Evolutionary conservation across 2,888 invertebrate genomes (phyloP).

Genomic region (Dryococelus australis): DNA sequence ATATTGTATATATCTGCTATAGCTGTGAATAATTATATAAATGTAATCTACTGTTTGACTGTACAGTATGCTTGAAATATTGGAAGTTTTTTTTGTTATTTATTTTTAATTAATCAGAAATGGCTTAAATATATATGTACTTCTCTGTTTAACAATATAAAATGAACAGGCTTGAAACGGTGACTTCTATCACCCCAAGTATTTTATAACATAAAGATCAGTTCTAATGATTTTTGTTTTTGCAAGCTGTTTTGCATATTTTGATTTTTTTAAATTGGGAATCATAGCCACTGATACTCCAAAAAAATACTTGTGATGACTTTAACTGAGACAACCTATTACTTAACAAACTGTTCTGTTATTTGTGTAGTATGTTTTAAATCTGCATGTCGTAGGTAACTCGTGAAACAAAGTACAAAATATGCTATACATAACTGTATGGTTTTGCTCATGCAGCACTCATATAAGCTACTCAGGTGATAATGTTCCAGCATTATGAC

Average conservation of each 20-base stretch:
- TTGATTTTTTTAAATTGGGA: background rate
- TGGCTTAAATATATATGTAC: background rate
- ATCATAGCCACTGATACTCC: background rate
- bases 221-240: background rate
- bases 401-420: no score
- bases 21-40: background rate
- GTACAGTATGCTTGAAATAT: background rate
- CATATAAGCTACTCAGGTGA: no score
- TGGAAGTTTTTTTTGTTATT: background rate
- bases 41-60: background rate
- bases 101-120: background rate
- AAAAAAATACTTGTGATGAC: background rate
- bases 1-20: background rate
- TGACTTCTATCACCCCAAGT: background rate
- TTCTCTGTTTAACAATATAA: background rate
- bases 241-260: background rate
- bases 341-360: background rate
- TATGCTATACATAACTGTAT: no score
- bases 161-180: background rate
- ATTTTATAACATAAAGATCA: background rate
- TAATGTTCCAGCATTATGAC: no score
- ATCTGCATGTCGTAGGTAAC: no score
- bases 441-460: no score
- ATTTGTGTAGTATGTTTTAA: no score
- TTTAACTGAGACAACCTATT: background rate